Evolutionary conservation across 1,140 invertebrate genomes (phyloP).

Genomic region (Drosophila sulfurigaster): DNA sequence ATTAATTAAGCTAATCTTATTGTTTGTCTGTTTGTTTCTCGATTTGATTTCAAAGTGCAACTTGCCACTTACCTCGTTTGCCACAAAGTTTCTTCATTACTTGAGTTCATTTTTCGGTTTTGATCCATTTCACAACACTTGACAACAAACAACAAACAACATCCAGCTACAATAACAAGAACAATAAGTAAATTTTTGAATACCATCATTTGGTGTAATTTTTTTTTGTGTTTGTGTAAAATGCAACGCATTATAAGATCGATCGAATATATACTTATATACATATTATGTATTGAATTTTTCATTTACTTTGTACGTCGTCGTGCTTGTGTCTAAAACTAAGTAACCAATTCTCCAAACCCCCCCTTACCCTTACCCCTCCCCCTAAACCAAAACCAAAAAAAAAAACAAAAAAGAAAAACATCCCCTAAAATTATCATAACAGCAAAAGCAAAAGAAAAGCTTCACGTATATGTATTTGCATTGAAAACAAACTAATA

Average conservation of each 20-base stretch:
- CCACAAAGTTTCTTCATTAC: background rate
- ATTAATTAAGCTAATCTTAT: no score
- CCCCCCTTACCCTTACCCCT: background rate
- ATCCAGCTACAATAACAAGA: constrained; percentile 12
- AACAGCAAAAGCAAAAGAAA: constrained; percentile 51
- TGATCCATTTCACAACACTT: background rate
- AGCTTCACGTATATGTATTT: constrained; percentile 47
- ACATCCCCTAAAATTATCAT: background rate
- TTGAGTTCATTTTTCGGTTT: background rate
- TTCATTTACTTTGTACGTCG: constrained; percentile 76
- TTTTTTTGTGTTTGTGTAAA: constrained; percentile 67
- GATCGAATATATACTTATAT: constrained; percentile 68
- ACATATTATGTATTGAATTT: constrained; percentile 72
- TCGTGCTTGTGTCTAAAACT: constrained; percentile 80
- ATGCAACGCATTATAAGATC: constrained; percentile 75
- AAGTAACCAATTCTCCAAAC: constrained; percentile 56
- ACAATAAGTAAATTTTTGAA: constrained; percentile 61
- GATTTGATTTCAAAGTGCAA: no score
- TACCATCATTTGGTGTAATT: constrained; percentile 64
- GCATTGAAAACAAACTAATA: constrained; percentile 36
- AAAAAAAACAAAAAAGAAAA: constrained; percentile 29
- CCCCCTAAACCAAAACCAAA: background rate
- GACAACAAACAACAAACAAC: background rate
- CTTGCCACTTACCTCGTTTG: no score
- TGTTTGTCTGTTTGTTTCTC: no score